A percentile compares a stretch with the other conserved stretches of the same genome.
These are phyloP conservation scores for Sanderia malayensis DNA, from an alignment of 30 jellyfish, hydroid and myxozoan genomes.

Conservation along the genomic window DNA sequence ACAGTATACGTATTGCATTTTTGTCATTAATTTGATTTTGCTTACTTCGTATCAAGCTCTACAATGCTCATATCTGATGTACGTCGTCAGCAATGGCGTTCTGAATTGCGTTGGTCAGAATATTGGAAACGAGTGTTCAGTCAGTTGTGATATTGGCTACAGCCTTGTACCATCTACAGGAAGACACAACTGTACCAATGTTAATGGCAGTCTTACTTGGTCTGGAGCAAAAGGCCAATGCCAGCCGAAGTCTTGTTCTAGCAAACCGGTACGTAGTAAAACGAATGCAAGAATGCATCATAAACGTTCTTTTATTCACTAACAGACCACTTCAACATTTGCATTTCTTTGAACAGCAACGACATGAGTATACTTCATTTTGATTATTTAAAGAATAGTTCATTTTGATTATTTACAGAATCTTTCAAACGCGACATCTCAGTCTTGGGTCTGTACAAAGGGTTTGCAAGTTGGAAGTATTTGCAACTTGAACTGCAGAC, in stretches of 20 bases:
- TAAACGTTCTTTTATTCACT: too few relatives aligned
- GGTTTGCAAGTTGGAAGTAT: constrained; percentile 31
- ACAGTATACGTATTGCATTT: too few relatives aligned
- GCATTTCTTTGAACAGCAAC: too few relatives aligned
- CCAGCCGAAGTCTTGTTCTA: background rate
- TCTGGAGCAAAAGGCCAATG: constrained; percentile 1
- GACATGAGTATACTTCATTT: too few relatives aligned
- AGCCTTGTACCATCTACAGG: background rate
- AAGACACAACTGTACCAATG: background rate
- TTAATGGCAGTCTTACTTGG: background rate
- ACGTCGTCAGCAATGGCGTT: background rate
- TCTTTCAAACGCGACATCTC: background rate
- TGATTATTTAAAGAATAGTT: too few relatives aligned
- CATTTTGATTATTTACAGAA: too few relatives aligned
- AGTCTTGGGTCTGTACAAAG: constrained; percentile 36
- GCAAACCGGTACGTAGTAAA: background rate
- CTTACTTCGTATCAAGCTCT: too few relatives aligned
- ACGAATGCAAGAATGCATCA: too few relatives aligned
- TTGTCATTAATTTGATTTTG: too few relatives aligned
- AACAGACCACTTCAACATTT: too few relatives aligned
- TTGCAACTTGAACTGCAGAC: constrained; percentile 18
- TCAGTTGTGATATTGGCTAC: background rate
- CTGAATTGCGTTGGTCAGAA: background rate
- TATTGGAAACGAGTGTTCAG: background rate
- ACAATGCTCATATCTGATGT: background rate